Percentiles rank a stretch among this genome's conserved stretches.
phyloP scores from a whole-genome alignment of 2,797 vertebrate species.

The Scleropages formosus region DNA sequence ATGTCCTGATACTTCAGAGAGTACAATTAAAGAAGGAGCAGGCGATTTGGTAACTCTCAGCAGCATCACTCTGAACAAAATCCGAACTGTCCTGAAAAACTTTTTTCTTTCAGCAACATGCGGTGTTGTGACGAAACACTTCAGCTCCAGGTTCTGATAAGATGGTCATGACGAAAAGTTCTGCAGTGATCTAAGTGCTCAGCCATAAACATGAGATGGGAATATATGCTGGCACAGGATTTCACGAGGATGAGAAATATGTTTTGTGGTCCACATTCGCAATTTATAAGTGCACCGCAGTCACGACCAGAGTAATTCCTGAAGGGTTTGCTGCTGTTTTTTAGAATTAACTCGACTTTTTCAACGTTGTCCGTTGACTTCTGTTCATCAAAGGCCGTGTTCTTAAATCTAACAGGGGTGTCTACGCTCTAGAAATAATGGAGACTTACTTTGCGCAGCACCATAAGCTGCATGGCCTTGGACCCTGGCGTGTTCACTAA shows the following conservation, averaged over 20 bases:
- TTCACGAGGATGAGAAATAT: background rate
- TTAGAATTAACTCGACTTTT: conserved; percentile 7
- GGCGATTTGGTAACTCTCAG: conserved; percentile 11
- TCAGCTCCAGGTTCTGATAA: background rate
- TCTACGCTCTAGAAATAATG: too few relatives aligned
- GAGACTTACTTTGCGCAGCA: background rate
- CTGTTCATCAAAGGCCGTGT: background rate
- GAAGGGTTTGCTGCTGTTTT: background rate
- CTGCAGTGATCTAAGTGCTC: background rate
- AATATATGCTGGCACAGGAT: background rate
- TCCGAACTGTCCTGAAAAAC: background rate
- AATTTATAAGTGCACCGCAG: background rate
- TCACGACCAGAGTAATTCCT: background rate
- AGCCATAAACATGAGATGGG: background rate
- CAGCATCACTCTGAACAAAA: background rate
- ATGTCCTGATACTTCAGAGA: conserved; percentile 18
- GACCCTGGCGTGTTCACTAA: background rate
- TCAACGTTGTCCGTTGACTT: background rate
- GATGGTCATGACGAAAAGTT: background rate
- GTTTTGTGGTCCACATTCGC: background rate
- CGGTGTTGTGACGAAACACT: background rate
- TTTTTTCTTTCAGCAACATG: background rate
- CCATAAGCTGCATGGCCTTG: background rate
- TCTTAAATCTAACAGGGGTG: background rate
- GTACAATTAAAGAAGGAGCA: background rate